A percentile compares a stretch with the other conserved stretches of the same genome.
Conservation (phyloP, 2,888 invertebrate genomes). For the Hypsopygia costalis region DNA sequence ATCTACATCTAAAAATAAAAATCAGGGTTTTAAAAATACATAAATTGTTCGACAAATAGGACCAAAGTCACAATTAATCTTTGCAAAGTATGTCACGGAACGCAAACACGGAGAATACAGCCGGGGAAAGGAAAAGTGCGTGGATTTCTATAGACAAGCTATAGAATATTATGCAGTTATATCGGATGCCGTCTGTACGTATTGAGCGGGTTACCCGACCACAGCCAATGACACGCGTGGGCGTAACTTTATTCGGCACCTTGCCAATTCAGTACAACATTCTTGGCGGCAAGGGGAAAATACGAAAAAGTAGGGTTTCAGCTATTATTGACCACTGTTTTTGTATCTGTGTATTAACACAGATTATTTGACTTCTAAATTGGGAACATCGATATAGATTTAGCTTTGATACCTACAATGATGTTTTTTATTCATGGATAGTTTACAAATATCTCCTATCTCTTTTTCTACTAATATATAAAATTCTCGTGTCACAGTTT, state of each 20-base stretch:
- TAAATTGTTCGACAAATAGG: too few relatives aligned
- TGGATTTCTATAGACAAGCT: background rate
- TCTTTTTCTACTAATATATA: too few relatives aligned
- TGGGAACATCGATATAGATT: too few relatives aligned
- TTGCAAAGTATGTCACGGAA: background rate
- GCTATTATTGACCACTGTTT: too few relatives aligned
- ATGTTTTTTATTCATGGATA: too few relatives aligned
- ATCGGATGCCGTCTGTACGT: conserved; percentile 15
- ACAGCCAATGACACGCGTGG: conserved; percentile 31
- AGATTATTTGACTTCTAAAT: too few relatives aligned
- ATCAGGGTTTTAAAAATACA: too few relatives aligned
- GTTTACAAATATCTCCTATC: too few relatives aligned
- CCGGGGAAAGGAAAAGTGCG: background rate
- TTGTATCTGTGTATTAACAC: too few relatives aligned
- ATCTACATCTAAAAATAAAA: too few relatives aligned
- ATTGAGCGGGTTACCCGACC: conserved; percentile 35
- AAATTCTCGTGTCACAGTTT: too few relatives aligned
- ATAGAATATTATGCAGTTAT: background rate
- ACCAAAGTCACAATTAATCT: background rate
- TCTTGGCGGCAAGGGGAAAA: conserved; percentile 23
- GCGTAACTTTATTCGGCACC: conserved; percentile 37
- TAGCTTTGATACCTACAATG: too few relatives aligned
- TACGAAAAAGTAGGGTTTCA: background rate
- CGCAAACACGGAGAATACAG: background rate
- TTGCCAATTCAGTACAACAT: conserved; percentile 38